phyloP scores from a whole-genome alignment of 1,140 invertebrate genomes.

The Leptopilina boulardi region DNA sequence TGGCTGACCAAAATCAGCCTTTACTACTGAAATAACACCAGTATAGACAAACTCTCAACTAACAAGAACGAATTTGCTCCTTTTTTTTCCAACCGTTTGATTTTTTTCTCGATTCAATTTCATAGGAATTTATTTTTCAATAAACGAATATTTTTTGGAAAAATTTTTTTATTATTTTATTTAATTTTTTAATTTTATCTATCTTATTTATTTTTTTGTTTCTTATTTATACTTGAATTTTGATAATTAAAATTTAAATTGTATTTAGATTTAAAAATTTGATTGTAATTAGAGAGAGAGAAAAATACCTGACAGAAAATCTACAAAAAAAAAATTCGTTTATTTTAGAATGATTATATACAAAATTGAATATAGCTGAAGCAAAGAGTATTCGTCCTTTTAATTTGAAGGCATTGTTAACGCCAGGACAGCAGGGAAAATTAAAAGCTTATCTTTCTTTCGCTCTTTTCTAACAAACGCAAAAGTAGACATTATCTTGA shows the following conservation, averaged over 20 bases:
- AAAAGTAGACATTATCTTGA: neutral
- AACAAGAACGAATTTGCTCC: neutral
- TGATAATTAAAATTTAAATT: too few species aligned
- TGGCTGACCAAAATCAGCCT: conserved; percentile 8
- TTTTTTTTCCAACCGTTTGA: neutral
- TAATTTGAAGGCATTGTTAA: conserved; percentile 65
- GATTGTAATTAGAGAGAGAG: neutral
- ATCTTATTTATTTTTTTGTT: too few species aligned
- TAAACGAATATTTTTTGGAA: too few species aligned
- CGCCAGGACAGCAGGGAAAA: conserved; percentile 53
- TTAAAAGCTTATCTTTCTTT: conserved; percentile 62
- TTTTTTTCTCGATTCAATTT: neutral
- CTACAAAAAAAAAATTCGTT: neutral
- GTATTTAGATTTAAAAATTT: neutral
- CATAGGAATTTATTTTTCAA: neutral
- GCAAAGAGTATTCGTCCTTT: conserved; percentile 49
- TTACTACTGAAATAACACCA: conserved; percentile 16
- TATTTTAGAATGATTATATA: conserved; percentile 59
- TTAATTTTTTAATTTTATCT: too few species aligned
- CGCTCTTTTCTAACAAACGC: neutral
- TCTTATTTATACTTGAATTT: too few species aligned
- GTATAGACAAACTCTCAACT: neutral
- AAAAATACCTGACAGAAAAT: neutral
- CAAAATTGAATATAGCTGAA: conserved; percentile 46
- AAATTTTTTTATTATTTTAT: too few species aligned